Percentiles rank a stretch among this genome's conserved stretches.
Evolutionary conservation across 2,113 vertebrate species (phyloP).

Genomic region (Nibea coibor): DNA sequence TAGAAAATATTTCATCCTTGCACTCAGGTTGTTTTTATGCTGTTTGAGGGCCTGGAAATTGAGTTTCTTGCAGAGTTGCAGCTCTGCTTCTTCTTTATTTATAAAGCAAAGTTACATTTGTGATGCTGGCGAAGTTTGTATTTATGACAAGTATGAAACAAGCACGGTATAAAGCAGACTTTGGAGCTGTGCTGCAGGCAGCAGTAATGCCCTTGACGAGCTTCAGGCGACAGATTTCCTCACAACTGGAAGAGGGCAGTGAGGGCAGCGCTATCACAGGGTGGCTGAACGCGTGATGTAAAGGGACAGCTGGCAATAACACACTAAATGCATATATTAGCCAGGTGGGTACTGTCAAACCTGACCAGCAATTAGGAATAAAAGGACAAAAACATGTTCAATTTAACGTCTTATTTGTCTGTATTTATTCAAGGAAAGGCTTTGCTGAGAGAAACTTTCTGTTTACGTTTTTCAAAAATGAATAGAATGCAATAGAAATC

Average conservation of each 20-base stretch:
- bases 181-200: conserved; percentile 18
- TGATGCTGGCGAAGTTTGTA: conserved; percentile 7
- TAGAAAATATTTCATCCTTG: conserved; percentile 11
- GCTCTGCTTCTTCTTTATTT: not conserved
- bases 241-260: conserved; percentile 55
- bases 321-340: conserved; percentile 36
- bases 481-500: not conserved
- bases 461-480: not conserved
- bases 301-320: conserved; percentile 52
- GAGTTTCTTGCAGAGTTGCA: not conserved
- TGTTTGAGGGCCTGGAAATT: not conserved
- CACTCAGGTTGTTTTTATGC: not conserved
- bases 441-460: not conserved
- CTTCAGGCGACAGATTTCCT: conserved; percentile 59
- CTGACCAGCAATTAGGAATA: not conserved
- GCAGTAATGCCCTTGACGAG: conserved; percentile 56
- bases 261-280: conserved; percentile 27
- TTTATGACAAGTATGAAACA: not conserved
- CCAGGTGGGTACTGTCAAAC: conserved; percentile 19
- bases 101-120: not conserved
- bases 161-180: not conserved
- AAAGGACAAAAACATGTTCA: not conserved
- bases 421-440: not conserved
- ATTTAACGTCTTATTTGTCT: not conserved
- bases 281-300: conserved; percentile 14